Percentiles rank a stretch among this genome's conserved stretches.
Conservation (phyloP, 1,140 invertebrate species). For the Agrilus planipennis region DNA sequence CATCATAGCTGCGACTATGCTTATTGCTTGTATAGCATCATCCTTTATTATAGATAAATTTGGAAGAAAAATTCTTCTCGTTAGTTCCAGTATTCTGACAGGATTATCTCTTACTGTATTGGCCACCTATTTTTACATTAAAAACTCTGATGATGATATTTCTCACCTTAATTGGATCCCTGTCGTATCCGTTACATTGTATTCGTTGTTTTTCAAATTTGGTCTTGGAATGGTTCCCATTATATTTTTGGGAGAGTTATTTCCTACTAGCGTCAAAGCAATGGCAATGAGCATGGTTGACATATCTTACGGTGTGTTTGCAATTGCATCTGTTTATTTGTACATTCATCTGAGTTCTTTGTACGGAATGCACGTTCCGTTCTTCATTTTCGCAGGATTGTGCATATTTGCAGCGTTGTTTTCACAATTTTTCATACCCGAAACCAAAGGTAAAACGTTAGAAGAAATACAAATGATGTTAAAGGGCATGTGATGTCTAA, state of each 20-base stretch:
- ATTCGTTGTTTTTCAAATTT: conserved; percentile 22
- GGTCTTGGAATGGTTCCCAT: conserved; percentile 48
- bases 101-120: conserved; percentile 17
- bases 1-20: conserved; percentile 23
- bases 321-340: not conserved
- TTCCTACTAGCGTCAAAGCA: conserved; percentile 46
- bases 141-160: not conserved
- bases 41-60: conserved; percentile 22
- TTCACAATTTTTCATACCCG: not conserved
- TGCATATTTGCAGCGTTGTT: not conserved
- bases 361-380: not conserved
- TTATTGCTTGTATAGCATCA: conserved; percentile 14
- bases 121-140: conserved; percentile 24
- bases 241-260: conserved; percentile 57
- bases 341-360: not conserved
- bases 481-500: too few species aligned
- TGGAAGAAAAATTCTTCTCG: conserved; percentile 22
- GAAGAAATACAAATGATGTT: not conserved
- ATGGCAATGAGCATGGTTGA: conserved; percentile 20
- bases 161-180: conserved; percentile 11
- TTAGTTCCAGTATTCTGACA: conserved; percentile 17
- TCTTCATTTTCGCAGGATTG: not conserved
- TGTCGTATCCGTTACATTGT: conserved; percentile 17
- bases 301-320: not conserved
- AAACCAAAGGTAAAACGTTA: conserved; percentile 13